Evolutionary conservation across 2,113 vertebrate species (phyloP), one percentile per base, ranked within the genome.

Genomic region (Sigmodon hispidus): DNA sequence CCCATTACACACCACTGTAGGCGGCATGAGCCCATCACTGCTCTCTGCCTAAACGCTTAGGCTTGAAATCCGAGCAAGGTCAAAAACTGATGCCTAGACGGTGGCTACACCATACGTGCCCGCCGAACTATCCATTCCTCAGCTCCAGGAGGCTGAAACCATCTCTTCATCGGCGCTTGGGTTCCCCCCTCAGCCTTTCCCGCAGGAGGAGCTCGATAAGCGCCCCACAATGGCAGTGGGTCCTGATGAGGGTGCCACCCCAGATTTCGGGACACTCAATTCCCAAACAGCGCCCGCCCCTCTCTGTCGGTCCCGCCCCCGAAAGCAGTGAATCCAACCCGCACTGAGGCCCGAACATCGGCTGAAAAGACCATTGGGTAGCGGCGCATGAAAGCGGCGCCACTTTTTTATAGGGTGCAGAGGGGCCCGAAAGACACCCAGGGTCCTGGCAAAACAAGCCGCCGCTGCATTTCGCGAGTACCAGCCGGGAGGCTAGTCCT

Each of bases 341-440:
- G 34, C n/a, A 26, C 77, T 26, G 16, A 77, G 77, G 29, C 19
- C 22, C 34, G 0, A n/a, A 89, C 12, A 24, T 29, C 77, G 34
- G 31, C 65, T 12, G 59, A 59, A n/a, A 29, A 13, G 12, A 69
- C n/a, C 83, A 95, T 52, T 95, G 95, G 96, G 73, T 48, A 70
- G 92, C 83, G 87, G 92, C 31, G 1, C 87, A 70, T 75, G 76
- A 96, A 94, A 94, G 94, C 63, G n/a, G 59, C 72, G 1, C 92
- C 59, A 81, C 93, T 87, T 72, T 80, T 88, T 83, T 65, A 89
- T 93, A 69, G 86, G 69, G 65, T 31, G 3, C 57, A 0, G 59
- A 88, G 50, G 93, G 73, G 52, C 1, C 15, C 11, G 29, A 63
- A 12, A 43, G 19, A 88, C 31, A 7, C 67, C 5, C 43, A 1